A percentile compares a stretch with the other conserved stretches of the same genome.
Evolutionary conservation across 2,888 invertebrate species (phyloP).

Genomic region (Hypomecis atomaria): DNA sequence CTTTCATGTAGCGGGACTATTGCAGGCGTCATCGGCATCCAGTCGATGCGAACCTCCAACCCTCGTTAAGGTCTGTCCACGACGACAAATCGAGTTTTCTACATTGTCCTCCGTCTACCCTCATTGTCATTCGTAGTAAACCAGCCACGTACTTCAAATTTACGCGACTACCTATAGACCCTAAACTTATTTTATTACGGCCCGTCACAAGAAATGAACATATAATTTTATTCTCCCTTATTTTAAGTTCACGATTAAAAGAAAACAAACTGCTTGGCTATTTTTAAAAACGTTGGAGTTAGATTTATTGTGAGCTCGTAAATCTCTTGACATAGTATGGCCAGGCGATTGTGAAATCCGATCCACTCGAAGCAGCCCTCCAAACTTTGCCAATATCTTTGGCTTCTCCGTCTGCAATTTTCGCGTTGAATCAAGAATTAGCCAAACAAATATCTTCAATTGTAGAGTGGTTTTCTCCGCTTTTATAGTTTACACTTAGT

Average conservation of each 20-base stretch:
- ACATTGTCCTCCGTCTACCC: slow-evolving; percentile 48
- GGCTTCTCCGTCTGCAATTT: slow-evolving; percentile 43
- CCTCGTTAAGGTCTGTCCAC: slow-evolving; percentile 66
- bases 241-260: slow-evolving; percentile 16
- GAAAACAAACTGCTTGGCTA: slow-evolving; percentile 10
- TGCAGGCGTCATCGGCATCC: slow-evolving; percentile 58
- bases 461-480: slow-evolving; percentile 26
- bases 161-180: slow-evolving; percentile 17
- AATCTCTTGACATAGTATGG: slow-evolving; percentile 48
- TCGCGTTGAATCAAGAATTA: slow-evolving; percentile 41
- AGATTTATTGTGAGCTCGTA: slow-evolving; percentile 43
- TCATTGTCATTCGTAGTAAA: slow-evolving; percentile 59
- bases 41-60: slow-evolving; percentile 55
- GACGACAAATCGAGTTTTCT: slow-evolving; percentile 66
- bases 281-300: slow-evolving; percentile 19
- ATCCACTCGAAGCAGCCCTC: slow-evolving; percentile 49
- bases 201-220: slow-evolving; percentile 8
- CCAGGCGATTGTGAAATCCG: slow-evolving; percentile 48
- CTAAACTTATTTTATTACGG: slow-evolving; percentile 31
- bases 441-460: slow-evolving; percentile 17
- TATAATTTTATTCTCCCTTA: slow-evolving; percentile 7
- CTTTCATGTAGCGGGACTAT: slow-evolving; percentile 66
- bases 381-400: slow-evolving; percentile 66
- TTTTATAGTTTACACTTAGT: slow-evolving; percentile 36
- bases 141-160: slow-evolving; percentile 47